Evolutionary conservation across 2,888 invertebrate genomes (phyloP), one percentile per base, ranked within the genome.

Genomic region (Sphaerophoria rueppellii): DNA sequence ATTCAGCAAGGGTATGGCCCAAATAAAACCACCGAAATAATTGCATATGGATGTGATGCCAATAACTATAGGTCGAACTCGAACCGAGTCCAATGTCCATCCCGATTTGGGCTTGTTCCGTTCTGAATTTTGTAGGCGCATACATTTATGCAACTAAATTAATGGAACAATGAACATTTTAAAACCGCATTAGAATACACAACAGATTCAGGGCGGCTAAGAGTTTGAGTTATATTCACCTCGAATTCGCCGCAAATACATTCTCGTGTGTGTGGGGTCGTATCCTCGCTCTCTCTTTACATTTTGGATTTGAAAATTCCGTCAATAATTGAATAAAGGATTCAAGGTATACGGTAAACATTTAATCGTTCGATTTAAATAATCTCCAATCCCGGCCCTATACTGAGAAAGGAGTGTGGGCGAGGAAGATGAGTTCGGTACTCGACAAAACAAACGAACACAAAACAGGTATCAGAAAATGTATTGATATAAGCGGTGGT

Each of bases 301-400:
- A 14, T 9, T 60, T 40, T 6, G 40, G 43, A 43, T 9, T 48
- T 48, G 7, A 40, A 60, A 9, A 40, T 61, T n/a, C 55, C 16
- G 67, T 43, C 57, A 50, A 65, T 85, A 85, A 85, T 81, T 85
- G 81, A 85, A 85, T 78, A 85, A 77, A 54, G 76, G 61, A 77
- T 76, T 77, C 60, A 52, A 35, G 85, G 76, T 65, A 73, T 54
- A 63, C 70, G 80, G 85, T 55, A 73, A 77, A 77, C 81, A 85
- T 85, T 85, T 81, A 85, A 85, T 85, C 76, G 85, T 81, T 69
- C 81, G 81, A 80, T 76, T 85, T 85, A 85, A 85, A 85, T 85
- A 80, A 85, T 85, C 24, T 24, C 81, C 80, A 63, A 40, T 57
- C 24, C 52, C 46, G n/a, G 37, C 43, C 76, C 46, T 54, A 57